A percentile compares a stretch with the other conserved stretches of the same genome.
These are phyloP conservation scores for Zelostemma sp. DNA, from an alignment of 1,140 invertebrate genomes.

Conservation along the genomic window DNA sequence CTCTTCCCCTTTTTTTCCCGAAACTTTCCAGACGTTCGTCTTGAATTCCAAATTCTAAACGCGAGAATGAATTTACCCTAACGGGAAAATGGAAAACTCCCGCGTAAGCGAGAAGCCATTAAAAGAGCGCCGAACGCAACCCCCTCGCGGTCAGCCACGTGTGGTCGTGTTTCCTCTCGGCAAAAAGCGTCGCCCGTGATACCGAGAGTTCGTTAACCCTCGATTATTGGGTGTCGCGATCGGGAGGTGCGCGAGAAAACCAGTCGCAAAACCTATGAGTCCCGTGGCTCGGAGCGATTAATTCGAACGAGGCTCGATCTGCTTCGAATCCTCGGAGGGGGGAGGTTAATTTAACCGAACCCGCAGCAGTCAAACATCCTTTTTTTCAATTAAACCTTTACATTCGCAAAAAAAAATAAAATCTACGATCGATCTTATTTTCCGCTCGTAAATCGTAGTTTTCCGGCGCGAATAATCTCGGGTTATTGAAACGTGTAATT, in stretches of 20 bases:
- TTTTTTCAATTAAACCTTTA: too few relatives aligned
- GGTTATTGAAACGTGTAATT: too few relatives aligned
- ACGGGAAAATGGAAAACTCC: too few relatives aligned
- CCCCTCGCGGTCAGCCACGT: constrained; percentile 46
- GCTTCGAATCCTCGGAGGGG: constrained; percentile 20
- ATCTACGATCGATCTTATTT: too few relatives aligned
- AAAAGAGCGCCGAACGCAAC: constrained; percentile 40
- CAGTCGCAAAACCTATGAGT: constrained; percentile 46
- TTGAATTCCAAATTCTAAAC: too few relatives aligned
- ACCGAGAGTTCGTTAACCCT: constrained; percentile 45
- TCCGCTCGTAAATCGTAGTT: too few relatives aligned
- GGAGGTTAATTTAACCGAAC: constrained; percentile 34
- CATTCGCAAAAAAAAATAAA: too few relatives aligned
- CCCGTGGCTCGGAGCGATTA: constrained; percentile 37
- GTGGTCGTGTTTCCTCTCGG: constrained; percentile 27
- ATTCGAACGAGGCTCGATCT: constrained; percentile 40
- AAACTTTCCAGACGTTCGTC: too few relatives aligned
- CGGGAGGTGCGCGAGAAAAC: constrained; percentile 37
- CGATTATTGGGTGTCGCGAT: constrained; percentile 47
- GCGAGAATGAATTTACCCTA: too few relatives aligned
- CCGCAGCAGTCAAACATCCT: too few relatives aligned
- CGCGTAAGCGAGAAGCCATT: constrained; percentile 42
- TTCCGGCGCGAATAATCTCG: too few relatives aligned
- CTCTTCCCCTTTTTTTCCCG: too few relatives aligned
- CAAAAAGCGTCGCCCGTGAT: constrained; percentile 33